A percentile compares a stretch with the other conserved stretches of the same genome.
Conservation (phyloP, 2,888 invertebrate species). For the Cremastinae sp. region DNA sequence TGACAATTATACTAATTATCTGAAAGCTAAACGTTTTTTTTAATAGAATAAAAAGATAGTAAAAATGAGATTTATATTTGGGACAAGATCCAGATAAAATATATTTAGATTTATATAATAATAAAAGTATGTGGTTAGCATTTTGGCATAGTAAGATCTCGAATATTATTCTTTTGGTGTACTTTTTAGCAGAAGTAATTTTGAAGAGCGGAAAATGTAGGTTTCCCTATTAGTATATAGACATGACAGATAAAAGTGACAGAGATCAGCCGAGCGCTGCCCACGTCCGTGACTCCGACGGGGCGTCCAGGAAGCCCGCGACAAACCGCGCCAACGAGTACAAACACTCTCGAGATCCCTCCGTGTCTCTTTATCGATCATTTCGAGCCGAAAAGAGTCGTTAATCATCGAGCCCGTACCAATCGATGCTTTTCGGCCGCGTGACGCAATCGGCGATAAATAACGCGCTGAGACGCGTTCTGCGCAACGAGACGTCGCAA, state of each 20-base stretch:
- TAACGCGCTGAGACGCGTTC: conserved; percentile 1
- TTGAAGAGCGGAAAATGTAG: conserved; percentile 48
- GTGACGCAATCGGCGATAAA: conserved; percentile 48
- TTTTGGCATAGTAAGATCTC: too few relatives aligned
- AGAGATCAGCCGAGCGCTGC: conserved; percentile 27
- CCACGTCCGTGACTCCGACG: conserved; percentile 42
- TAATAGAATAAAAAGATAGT: too few relatives aligned
- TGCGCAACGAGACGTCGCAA: conserved; percentile 22
- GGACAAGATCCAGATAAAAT: too few relatives aligned
- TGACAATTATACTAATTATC: too few relatives aligned
- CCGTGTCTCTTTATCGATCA: conserved; percentile 13
- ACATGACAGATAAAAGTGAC: conserved; percentile 45
- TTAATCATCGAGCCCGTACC: conserved; percentile 54
- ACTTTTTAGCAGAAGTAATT: too few relatives aligned
- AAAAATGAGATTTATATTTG: too few relatives aligned
- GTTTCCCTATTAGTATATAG: conserved; percentile 57
- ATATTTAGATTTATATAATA: too few relatives aligned
- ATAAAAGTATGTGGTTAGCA: too few relatives aligned
- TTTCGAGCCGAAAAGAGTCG: conserved; percentile 42
- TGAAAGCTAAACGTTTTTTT: too few relatives aligned
- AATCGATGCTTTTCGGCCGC: conserved; percentile 54
- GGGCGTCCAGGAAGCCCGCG: conserved; percentile 50
- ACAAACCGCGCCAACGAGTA: conserved; percentile 37
- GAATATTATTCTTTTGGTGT: too few relatives aligned
- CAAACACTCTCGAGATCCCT: conserved; percentile 46